These are phyloP conservation scores for Alfaro cultratus DNA, from an alignment of 2,797 vertebrate species.

Conservation along the genomic window DNA sequence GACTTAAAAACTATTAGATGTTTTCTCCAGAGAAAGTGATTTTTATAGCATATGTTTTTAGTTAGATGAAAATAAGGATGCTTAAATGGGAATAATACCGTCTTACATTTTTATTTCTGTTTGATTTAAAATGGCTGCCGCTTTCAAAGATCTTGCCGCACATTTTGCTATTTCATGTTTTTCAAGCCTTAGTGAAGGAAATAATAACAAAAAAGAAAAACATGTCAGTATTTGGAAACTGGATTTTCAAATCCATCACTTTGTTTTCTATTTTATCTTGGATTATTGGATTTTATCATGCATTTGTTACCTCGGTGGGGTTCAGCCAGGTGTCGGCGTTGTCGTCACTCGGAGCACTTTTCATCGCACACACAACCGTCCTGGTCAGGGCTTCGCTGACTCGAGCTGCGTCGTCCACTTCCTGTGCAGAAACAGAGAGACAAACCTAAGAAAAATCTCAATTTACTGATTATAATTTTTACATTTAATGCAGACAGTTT, in stretches of 20 bases:
- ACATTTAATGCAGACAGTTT: slow-evolving; percentile 1
- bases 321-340: slow-evolving; percentile 89
- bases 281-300: no score
- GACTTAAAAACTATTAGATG: background rate
- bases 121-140: background rate
- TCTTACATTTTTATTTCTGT: background rate
- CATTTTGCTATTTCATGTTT: background rate
- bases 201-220: background rate
- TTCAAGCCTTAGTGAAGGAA: background rate
- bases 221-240: background rate
- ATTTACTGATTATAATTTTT: background rate
- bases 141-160: background rate
- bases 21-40: background rate
- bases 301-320: slow-evolving; percentile 89
- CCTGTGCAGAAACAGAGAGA: slow-evolving; percentile 74
- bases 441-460: background rate
- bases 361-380: slow-evolving; percentile 88
- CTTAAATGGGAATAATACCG: background rate
- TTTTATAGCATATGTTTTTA: background rate
- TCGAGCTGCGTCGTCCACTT: slow-evolving; percentile 86
- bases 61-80: background rate
- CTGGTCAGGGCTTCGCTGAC: slow-evolving; percentile 91
- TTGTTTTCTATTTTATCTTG: background rate
- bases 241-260: background rate
- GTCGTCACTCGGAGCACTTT: slow-evolving; percentile 78